phyloP scores from a whole-genome alignment of 2,797 vertebrate genomes.

The Cichlasoma orientale region DNA sequence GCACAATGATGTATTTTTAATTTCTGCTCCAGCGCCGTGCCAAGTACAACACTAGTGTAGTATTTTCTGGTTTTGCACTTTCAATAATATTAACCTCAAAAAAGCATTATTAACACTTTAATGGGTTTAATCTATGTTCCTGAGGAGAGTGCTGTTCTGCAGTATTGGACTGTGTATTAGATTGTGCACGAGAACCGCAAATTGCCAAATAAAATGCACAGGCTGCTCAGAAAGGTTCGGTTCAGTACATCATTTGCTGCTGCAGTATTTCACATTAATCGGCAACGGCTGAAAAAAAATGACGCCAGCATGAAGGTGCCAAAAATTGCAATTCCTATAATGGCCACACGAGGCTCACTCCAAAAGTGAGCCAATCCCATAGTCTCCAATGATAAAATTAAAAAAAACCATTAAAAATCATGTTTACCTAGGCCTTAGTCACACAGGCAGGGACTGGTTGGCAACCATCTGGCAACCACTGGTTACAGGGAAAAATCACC shows the following conservation, averaged over 20 bases:
- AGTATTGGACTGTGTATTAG: neutral
- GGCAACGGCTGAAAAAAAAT: neutral
- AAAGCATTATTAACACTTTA: accelerated
- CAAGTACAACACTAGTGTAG: neutral
- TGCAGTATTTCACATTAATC: neutral
- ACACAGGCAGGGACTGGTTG: no score
- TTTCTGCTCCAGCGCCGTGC: conserved; percentile 1
- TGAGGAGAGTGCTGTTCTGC: neutral
- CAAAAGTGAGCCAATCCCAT: neutral
- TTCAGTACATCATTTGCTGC: no score
- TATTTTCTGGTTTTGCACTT: conserved; percentile 4
- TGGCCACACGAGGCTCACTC: neutral
- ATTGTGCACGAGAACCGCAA: neutral
- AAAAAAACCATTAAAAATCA: neutral
- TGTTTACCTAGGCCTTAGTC: neutral
- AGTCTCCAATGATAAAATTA: no score
- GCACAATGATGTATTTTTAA: conserved; percentile 46
- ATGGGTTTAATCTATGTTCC: neutral
- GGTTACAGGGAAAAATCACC: no score
- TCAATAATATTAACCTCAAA: neutral
- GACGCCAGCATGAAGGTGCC: neutral
- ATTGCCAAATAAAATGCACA: neutral
- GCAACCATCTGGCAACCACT: no score
- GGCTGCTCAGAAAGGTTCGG: neutral
- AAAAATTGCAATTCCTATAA: neutral